Evolutionary conservation across 2,888 invertebrate species (phyloP), one percentile per base, ranked within the genome.

Genomic region (Drosophila longiperda): DNA sequence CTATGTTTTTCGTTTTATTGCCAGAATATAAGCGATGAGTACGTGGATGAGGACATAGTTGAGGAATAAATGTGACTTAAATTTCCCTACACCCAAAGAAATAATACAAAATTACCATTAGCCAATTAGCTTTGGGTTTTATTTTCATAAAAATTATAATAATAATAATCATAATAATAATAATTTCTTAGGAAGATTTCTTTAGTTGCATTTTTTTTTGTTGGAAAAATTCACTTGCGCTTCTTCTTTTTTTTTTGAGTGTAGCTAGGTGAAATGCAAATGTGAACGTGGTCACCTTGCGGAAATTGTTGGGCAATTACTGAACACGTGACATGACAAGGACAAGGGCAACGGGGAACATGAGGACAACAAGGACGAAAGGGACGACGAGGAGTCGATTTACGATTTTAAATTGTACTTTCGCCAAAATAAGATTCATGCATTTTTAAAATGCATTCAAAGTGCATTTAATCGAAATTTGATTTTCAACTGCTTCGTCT

Each of bases 381-480:
- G 3, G 17, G 20, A 6, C 20, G 20, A 20, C 6, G 11, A 17
- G 29, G n/a, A 52, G 3, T 20, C 32, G n/a, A 52, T 20, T 52
- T 38, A 62, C 50, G 42, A 73, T 59, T 63, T 50, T 55, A 57
- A 82, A 66, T 67, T 69, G 80, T 88, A 80, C 77, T 80, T 75
- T 80, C 71, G 66, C 55, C 70, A 53, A 54, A 63, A 45, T 40
- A 12, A 20, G 17, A 9, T 23, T 65, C 88, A 77, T 89, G 32
- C 64, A 85, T 85, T 58, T 78, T 87, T 79, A 53, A 89, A 69
- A 62, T 66, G 72, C 76, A 71, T 73, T 73, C 69, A 77, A 82
- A 72, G 80, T 74, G 85, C 87, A 89, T 87, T 79, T 79, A 62
- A 57, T 38, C 57, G 78, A 67, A 89, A 84, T 84, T 81, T 68